These are phyloP conservation scores for Phaonia tiefii DNA, from an alignment of 2,888 invertebrate species.

Conservation along the genomic window DNA sequence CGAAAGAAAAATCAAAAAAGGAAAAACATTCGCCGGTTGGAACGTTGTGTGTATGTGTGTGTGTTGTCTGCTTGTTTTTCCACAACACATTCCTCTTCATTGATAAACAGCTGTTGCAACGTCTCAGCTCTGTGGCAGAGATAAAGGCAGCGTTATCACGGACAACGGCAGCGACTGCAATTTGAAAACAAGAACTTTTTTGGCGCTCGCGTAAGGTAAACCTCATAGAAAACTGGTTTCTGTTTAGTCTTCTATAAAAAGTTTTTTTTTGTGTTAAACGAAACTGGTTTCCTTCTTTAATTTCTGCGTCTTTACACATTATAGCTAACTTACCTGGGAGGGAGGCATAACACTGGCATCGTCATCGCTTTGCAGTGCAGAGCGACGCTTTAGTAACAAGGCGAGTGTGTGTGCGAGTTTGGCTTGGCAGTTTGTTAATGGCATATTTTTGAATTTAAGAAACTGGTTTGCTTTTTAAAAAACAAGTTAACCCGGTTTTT, in stretches of 20 bases:
- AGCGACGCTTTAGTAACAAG: background rate
- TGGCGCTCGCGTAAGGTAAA: conserved; percentile 12
- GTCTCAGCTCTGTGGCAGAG: background rate
- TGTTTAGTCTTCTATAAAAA: too few species aligned
- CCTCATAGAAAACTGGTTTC: conserved; percentile 8
- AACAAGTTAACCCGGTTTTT: conserved; percentile 67
- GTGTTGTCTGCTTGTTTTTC: background rate
- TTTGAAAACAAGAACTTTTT: background rate
- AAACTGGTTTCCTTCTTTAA: conserved; percentile 54
- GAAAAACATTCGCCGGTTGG: conserved; percentile 14
- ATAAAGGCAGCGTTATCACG: background rate
- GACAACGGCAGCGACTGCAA: background rate
- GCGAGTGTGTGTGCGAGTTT: background rate
- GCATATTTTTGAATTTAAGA: conserved; percentile 49
- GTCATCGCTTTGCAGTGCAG: background rate
- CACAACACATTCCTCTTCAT: background rate
- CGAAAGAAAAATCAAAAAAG: background rate
- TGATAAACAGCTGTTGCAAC: conserved; percentile 14
- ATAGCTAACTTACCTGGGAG: conserved; percentile 15
- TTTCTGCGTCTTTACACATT: background rate
- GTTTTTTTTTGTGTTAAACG: conserved; percentile 6
- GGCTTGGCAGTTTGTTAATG: background rate
- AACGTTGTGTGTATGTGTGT: background rate
- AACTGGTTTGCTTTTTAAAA: conserved; percentile 58
- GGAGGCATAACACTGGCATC: background rate